Base-by-base conservation (phyloP, 2,888 invertebrate genomes). In the Hydroisotoma schaefferi region DNA sequence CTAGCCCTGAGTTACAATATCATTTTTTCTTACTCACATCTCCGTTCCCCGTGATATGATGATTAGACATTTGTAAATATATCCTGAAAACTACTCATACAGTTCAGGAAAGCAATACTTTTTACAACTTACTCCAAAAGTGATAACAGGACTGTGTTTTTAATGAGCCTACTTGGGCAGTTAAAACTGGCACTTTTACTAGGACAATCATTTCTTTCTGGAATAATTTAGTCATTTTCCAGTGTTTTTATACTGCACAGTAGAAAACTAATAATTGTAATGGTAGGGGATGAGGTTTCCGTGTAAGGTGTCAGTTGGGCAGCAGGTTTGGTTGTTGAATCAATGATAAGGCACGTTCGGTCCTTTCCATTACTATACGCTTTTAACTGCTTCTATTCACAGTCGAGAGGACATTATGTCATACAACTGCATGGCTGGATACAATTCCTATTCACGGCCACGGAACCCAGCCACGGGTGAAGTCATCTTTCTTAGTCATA, bases 301-400 rank as follows among this genome's bases (percentile, higher is more conserved):
- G 23, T 18, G 52, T 12, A 49, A 33, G 52, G 52, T 52, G 52
- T 52, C 52, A 52, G 52, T 28, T 49, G 37, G 52, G 37, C 52
- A 52, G 37, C 52, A 52, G 52, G 52, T 52, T 37, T n/a, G 20
- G 27, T 37, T 37, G 52, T 52, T 29, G 37, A 52, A 52, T 52
- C 52, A 20, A 37, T 52, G 52, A 52, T 52, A 52, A 29, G 52
- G 52, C 52, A 52, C 52, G 52, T 52, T 52, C 52, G 29, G 37
- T 52, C 37, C 37, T 52, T 23, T 33, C 20, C 27, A 5, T 5
- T 46, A 23, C 25, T 46, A 23, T 46, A 46, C 15, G 22, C 25
- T 46, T 22, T 25, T 46, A 25, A 46, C 12, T 40, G 46, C 25
- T 46, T 23, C 6, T 10, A 46, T 33, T 8, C 33, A 33, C n/a